Evolutionary conservation across 2,888 invertebrate species (phyloP), one percentile per base, ranked within the genome.

Genomic region (Dioctria linearis): DNA sequence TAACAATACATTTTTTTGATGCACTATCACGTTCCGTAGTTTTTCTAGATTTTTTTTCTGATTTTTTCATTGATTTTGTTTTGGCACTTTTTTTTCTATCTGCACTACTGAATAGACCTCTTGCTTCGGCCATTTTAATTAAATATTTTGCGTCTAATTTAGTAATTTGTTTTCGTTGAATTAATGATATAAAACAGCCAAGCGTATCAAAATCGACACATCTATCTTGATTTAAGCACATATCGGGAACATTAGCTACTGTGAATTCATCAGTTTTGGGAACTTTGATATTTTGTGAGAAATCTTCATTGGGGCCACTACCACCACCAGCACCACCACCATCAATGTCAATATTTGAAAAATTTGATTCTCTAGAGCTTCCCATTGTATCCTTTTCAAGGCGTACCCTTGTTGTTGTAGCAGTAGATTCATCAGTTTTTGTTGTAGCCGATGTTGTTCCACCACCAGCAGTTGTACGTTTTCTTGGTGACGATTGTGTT

Each of bases 71-170:
- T 78, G 86, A 85, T 54, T 86, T 88, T 82, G 88, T 86, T 84
- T 86, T 88, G 82, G 88, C 79, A 54, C 82, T 88, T 83, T 90
- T 88, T 66, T 88, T 87, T 9, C 89, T 87, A 71, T 89, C 88
- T 3, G 86, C 84, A 63, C 89, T 90, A 3, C 94, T 95, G 87
- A 96, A 96, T 83, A 96, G 88, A 0, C 95, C 95, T 81, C 95
- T 91, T 59, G 93, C 91, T 88, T 95, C 95, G 3, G 96, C 95
- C 89, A 95, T 94, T 85, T 93, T 92, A 84, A 96, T 96, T 92
- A 96, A 94, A 86, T 94, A 95, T 87, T 95, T 93, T 4, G 95
- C 94, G 87, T 96, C 94, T 85, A 95, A 91, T 61, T 93, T 92
- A 78, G 94, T 94, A 84, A 95, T 91, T 81, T 90, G 89, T 84